These are phyloP conservation scores for Panonychus citri DNA, from an alignment of 1,140 invertebrate species.

Conservation along the genomic window DNA sequence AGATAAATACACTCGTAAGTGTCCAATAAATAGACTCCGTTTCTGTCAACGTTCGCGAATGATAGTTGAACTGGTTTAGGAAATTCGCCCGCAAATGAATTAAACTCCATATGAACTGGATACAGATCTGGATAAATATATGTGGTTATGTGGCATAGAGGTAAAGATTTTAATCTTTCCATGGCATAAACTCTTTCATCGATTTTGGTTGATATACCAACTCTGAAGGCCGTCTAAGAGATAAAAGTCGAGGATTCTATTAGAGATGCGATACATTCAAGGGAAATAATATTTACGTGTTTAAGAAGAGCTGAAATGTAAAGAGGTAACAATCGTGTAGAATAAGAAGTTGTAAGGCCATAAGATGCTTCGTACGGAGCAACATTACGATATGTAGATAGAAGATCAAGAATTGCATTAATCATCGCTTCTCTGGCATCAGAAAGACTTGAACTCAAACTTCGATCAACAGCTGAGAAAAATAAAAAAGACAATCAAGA, in stretches of 20 bases:
- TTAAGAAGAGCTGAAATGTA: conserved; percentile 78
- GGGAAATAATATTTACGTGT: conserved; percentile 36
- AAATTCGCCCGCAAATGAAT: background rate
- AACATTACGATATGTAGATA: conserved; percentile 45
- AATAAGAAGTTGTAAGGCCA: conserved; percentile 44
- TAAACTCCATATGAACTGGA: conserved; percentile 39
- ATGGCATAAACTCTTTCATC: conserved; percentile 83
- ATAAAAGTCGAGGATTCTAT: conserved; percentile 12
- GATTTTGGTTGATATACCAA: conserved; percentile 55
- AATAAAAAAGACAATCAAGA: background rate
- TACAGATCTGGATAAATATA: conserved; percentile 81
- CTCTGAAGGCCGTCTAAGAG: conserved; percentile 53
- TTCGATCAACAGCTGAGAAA: conserved; percentile 61
- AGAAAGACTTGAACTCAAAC: conserved; percentile 50
- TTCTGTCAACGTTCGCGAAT: conserved; percentile 48
- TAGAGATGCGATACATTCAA: background rate
- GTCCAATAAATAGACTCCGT: conserved; percentile 78
- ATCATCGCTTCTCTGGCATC: conserved; percentile 90
- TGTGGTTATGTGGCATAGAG: conserved; percentile 53
- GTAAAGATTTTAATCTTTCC: conserved; percentile 75
- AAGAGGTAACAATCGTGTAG: conserved; percentile 56
- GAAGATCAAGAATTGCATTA: conserved; percentile 74
- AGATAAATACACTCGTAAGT: conserved; percentile 56
- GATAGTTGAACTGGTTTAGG: conserved; percentile 27
- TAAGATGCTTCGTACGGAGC: conserved; percentile 21